Percentiles rank a stretch among this genome's conserved stretches.
These are phyloP conservation scores for Strigamia crassipes DNA, from an alignment of 2,888 invertebrate species.

Conservation along the genomic window DNA sequence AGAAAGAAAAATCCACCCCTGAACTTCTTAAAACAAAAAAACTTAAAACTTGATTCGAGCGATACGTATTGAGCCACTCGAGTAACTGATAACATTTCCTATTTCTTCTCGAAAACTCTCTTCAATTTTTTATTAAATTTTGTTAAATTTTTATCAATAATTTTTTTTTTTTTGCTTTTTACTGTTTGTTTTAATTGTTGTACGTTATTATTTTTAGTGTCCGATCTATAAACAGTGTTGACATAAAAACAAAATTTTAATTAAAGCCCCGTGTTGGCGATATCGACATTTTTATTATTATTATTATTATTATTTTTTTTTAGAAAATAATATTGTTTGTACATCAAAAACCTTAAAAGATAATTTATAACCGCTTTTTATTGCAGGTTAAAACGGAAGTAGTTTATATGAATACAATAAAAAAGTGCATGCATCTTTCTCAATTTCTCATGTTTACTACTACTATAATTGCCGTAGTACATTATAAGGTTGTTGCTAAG, in stretches of 20 bases:
- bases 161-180: too few species aligned
- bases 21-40: neutral
- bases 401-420: neutral
- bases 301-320: too few species aligned
- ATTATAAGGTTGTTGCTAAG: slow-evolving; percentile 32
- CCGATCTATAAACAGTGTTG: too few species aligned
- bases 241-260: too few species aligned
- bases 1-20: neutral
- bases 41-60: neutral
- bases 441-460: slow-evolving; percentile 37
- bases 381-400: neutral
- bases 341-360: neutral
- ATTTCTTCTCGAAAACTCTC: neutral
- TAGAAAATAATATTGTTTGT: neutral
- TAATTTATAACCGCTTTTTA: slow-evolving; percentile 1
- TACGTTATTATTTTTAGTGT: too few species aligned
- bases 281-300: too few species aligned
- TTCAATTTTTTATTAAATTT: too few species aligned
- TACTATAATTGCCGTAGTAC: slow-evolving; percentile 1
- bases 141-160: too few species aligned
- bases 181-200: too few species aligned
- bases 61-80: neutral
- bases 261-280: too few species aligned
- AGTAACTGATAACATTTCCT: neutral
- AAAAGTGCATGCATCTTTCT: slow-evolving; percentile 36